These are phyloP conservation scores for Dallia pectoralis DNA, from an alignment of 2,797 vertebrate species.

Conservation along the genomic window DNA sequence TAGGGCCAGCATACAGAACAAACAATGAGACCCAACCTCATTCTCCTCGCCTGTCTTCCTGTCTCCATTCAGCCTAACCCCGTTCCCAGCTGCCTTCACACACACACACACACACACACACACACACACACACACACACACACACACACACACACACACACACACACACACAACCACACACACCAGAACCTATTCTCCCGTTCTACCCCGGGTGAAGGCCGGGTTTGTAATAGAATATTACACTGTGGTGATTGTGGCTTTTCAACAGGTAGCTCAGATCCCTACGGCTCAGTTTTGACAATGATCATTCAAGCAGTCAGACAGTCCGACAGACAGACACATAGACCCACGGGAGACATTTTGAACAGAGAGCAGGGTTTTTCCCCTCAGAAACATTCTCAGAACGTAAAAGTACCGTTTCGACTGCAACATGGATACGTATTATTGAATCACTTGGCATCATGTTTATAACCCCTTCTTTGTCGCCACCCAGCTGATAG, in stretches of 20 bases:
- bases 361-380: not conserved
- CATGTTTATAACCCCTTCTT: constrained; percentile 24
- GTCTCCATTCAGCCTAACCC: not conserved
- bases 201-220: constrained; percentile 42
- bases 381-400: not conserved
- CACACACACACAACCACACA: constrained; percentile 33
- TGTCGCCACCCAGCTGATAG: constrained; percentile 79
- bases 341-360: not conserved
- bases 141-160: constrained; percentile 9
- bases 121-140: constrained; percentile 38
- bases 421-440: not conserved
- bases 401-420: not conserved
- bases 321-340: not conserved
- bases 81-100: constrained; percentile 15
- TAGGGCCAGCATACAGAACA: constrained; percentile 27
- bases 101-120: constrained; percentile 17
- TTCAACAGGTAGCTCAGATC: constrained; percentile 32
- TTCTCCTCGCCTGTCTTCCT: constrained; percentile 13
- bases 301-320: constrained; percentile 38
- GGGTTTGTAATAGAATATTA: constrained; percentile 57
- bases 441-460: not conserved
- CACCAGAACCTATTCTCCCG: constrained; percentile 38
- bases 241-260: constrained; percentile 36
- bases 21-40: constrained; percentile 40
- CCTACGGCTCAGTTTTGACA: constrained; percentile 47